A percentile compares a stretch with the other conserved stretches of the same genome.
phyloP scores from a whole-genome alignment of 2,888 invertebrate species.

The Cheilosia soror region DNA sequence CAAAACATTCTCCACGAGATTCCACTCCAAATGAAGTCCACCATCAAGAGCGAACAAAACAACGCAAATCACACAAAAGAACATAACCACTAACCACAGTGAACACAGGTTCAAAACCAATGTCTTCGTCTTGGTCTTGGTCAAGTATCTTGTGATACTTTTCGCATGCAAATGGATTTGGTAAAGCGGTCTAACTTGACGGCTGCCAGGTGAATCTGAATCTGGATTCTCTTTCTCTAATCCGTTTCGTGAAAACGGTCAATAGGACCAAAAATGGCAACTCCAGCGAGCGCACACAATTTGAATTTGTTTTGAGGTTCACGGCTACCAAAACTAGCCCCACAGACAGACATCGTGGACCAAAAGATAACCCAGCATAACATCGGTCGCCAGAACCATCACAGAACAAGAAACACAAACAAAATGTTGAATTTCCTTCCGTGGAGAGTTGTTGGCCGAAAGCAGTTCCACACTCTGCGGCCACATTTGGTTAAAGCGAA shows the following conservation, averaged over 20 bases:
- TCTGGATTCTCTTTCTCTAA: constrained; percentile 33
- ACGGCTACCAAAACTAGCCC: constrained; percentile 48
- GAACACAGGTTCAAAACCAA: constrained; percentile 55
- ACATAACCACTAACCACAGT: constrained; percentile 19
- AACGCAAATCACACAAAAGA: constrained; percentile 59
- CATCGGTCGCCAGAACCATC: constrained; percentile 31
- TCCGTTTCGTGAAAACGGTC: constrained; percentile 64
- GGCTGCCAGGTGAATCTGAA: constrained; percentile 36
- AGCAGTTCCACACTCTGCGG: constrained; percentile 27
- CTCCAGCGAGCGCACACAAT: constrained; percentile 56
- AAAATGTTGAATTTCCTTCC: constrained; percentile 69
- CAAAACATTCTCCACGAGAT: constrained; percentile 37
- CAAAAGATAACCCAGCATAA: constrained; percentile 40
- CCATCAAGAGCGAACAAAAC: not conserved
- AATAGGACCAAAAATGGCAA: constrained; percentile 64
- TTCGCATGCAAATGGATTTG: constrained; percentile 56
- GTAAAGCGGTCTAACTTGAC: not conserved
- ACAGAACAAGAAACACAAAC: constrained; percentile 35
- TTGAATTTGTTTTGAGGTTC: constrained; percentile 67
- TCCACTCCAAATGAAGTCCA: constrained; percentile 59
- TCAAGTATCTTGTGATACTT: constrained; percentile 22
- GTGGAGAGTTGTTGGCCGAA: constrained; percentile 64
- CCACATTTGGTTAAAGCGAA: constrained; percentile 65
- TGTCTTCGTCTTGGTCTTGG: constrained; percentile 29
- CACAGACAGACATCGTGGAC: constrained; percentile 11